A percentile compares a stretch with the other conserved stretches of the same genome.
Evolutionary conservation across 2,888 invertebrate species (phyloP).

Genomic region (Cremastobaeus sp.): DNA sequence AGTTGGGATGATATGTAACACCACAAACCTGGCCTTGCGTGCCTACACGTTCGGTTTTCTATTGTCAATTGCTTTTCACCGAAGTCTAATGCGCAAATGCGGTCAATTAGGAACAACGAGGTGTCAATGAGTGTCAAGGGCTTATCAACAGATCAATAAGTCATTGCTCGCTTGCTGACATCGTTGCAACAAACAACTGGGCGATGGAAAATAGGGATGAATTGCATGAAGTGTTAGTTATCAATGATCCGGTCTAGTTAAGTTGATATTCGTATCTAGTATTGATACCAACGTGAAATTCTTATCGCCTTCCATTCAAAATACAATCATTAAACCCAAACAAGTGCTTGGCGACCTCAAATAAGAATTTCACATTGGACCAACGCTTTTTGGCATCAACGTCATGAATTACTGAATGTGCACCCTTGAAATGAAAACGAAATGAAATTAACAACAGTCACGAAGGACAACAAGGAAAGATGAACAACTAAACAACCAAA

Average conservation of each 20-base stretch:
- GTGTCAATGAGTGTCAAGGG: slow-evolving; percentile 24
- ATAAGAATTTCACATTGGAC: no score
- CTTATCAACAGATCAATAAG: slow-evolving; percentile 18
- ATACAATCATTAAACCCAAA: no score
- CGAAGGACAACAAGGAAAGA: no score
- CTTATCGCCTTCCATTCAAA: no score
- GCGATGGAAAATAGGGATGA: slow-evolving; percentile 46
- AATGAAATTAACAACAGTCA: no score
- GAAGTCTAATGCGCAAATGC: slow-evolving; percentile 25
- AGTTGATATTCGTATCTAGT: background rate
- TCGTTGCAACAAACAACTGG: slow-evolving; percentile 7
- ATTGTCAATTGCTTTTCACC: slow-evolving; percentile 25
- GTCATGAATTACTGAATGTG: no score
- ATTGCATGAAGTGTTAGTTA: slow-evolving; percentile 11
- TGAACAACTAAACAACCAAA: no score
- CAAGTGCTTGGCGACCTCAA: no score
- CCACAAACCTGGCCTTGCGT: slow-evolving; percentile 77
- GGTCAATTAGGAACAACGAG: slow-evolving; percentile 28
- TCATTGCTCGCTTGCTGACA: slow-evolving; percentile 21
- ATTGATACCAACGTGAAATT: background rate
- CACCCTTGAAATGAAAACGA: no score
- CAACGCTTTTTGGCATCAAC: no score
- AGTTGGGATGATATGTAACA: slow-evolving; percentile 78
- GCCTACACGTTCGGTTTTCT: slow-evolving; percentile 70
- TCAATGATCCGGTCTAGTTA: background rate